Evolutionary conservation across 2,113 vertebrate genomes (phyloP), one percentile per base, ranked within the genome.

Genomic region (Hassar affinis): DNA sequence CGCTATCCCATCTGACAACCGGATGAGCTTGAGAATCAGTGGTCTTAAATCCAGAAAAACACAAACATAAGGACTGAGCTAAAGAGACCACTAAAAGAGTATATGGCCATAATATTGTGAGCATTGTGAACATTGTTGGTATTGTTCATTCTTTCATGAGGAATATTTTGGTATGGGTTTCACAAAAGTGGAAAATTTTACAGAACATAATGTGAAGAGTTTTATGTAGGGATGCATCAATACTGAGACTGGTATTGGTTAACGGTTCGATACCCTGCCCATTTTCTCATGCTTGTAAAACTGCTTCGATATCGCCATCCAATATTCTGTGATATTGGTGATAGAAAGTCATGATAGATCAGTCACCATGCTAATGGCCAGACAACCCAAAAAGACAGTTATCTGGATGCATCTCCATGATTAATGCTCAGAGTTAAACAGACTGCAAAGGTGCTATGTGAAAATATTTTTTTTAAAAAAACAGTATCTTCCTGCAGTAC

Each of bases 131-230:
- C 6, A 42, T 45, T 57, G 25, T n/a, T 72, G 22, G 64, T 81
- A 27, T 52, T 74, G 56, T 75, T 49, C 42, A 35, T 61, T 61
- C 12, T 74, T 49, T 35, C 22, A 33, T 49, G 15, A 17, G 57
- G 57, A 82, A 59, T 76, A 51, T 49, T 76, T 82, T 75, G 38
- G 69, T 62, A 62, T 72, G 38, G 72, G 38, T 72, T 62, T 82
- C n/a, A 59, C 42, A 82, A 57, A 75, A 61, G 80, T 82, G 80
- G n/a, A 74, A 74, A 49, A 71, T 83, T 83, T 83, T 76, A 71
- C 76, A 57, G 62, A 49, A 3, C 51, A 64, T 64, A 76, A 83
- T 83, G 71, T 83, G 57, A 83, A 82, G 42, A 64, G 71, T 52
- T 76, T 35, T 56, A 35, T 6, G 10, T 35, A 38, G 74, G 27